Base-by-base conservation (phyloP, 2,888 invertebrate genomes). In the Allophyes oxyacanthae region DNA sequence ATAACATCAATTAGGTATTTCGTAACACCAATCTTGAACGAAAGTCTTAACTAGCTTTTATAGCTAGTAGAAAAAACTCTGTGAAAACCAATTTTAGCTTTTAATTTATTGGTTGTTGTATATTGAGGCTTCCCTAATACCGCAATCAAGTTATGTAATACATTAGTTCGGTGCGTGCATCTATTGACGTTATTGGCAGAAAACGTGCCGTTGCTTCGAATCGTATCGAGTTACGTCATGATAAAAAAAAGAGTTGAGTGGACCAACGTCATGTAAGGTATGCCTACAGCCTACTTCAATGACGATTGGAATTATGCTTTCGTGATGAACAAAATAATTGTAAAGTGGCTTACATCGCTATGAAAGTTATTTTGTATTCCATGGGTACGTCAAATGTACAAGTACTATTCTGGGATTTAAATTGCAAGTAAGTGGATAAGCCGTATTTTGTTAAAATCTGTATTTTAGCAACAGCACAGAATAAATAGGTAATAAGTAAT, bases 21-120 rank as follows among this genome's bases (percentile, higher is more conserved):
- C 59, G 69, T 64, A 68, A 67, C 40, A 37, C 10, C 51, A 62
- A 75, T 75, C 37, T 54, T 44, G 10, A 48, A 60, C 6, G 65
- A 71, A 66, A 74, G 59, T 57, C 44, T 68, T 44, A 63, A 40
- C 14, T 25, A 30, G 30, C n/a, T 38, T 11, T 63, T 61, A 57
- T 50, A 37, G 51, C 55, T 50, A 40, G 51, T 33, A 58, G 43
- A 44, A 60, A 62, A 72, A 45, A 13, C 38, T 57, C 30, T 41
- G 43, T 64, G 44, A 64, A 64, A 72, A 61, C 54, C 57, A 64
- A 71, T 64, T 56, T 56, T 49, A n/a, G 48, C 6, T 61, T 58
- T 61, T 61, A 50, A 57, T n/a, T n/a, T n/a, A n/a, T n/a, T n/a
- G n/a, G n/a, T n/a, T n/a, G n/a, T 60, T 62, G 38, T 57, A 55